phyloP scores from a whole-genome alignment of 23 tunicate species.

The Clavelina lepadiformis region DNA sequence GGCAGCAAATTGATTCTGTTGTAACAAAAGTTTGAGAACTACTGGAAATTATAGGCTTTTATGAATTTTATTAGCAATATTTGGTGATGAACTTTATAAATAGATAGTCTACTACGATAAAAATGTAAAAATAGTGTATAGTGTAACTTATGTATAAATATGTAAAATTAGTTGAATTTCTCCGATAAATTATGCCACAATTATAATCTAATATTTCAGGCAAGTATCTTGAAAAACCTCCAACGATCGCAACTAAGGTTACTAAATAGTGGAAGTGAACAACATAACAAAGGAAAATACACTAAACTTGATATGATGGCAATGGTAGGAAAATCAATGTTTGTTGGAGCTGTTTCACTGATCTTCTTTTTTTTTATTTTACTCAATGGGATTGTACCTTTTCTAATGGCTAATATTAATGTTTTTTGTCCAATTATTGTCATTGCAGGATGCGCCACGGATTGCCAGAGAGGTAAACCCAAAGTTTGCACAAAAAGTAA shows the following conservation, averaged over 20 bases:
- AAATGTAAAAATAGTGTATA: too few species aligned
- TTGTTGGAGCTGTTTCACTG: background rate
- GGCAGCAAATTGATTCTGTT: too few species aligned
- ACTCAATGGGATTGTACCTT: background rate
- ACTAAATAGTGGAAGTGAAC: constrained; percentile 84
- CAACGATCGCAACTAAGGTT: constrained; percentile 71
- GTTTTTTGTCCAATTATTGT: background rate
- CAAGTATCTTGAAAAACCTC: constrained; percentile 72
- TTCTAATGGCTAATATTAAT: background rate
- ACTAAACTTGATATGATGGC: constrained; percentile 16
- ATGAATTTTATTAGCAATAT: too few species aligned
- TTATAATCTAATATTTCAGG: constrained; percentile 48
- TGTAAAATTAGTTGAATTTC: background rate
- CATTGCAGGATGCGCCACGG: constrained; percentile 26
- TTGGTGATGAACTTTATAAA: too few species aligned
- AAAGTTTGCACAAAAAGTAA: constrained; percentile 80
- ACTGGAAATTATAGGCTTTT: too few species aligned
- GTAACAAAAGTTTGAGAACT: too few species aligned
- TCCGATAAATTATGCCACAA: background rate
- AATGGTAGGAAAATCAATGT: background rate
- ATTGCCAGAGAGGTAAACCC: constrained; percentile 63
- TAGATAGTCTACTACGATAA: too few species aligned
- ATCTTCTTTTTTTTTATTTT: background rate
- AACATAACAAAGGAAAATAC: constrained; percentile 88
- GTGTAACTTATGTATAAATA: too few species aligned